These are phyloP conservation scores for Coranthus polyacanthus DNA, from an alignment of 2,797 vertebrate species.

Conservation along the genomic window DNA sequence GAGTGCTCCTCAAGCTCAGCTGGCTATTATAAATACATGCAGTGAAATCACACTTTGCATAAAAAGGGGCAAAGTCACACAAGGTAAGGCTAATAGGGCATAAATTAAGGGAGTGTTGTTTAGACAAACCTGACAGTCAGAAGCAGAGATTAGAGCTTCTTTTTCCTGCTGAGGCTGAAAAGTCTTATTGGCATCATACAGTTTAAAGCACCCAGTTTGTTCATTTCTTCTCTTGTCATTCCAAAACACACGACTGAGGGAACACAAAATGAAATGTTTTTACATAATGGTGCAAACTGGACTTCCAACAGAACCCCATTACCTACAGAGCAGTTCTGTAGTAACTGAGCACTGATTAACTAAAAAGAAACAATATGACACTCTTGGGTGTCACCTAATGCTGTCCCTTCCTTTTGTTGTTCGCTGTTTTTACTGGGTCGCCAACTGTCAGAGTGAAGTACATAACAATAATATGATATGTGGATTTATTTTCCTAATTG, in stretches of 20 bases:
- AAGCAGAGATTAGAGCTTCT: slow-evolving; percentile 12
- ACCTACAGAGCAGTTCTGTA: no score
- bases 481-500: no score
- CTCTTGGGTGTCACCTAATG: slow-evolving; percentile 8
- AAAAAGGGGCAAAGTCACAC: slow-evolving; percentile 26
- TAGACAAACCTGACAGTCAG: background rate
- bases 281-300: no score
- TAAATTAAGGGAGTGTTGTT: background rate
- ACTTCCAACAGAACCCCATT: no score
- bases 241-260: background rate
- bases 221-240: background rate
- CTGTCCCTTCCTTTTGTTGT: no score
- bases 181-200: background rate
- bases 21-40: slow-evolving; percentile 22
- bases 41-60: slow-evolving; percentile 48
- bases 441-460: no score
- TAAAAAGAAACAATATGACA: background rate
- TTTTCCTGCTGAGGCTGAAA: background rate
- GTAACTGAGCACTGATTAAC: background rate
- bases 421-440: no score
- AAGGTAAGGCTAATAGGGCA: slow-evolving; percentile 33
- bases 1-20: slow-evolving; percentile 32
- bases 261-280: no score
- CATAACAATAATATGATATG: no score
- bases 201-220: no score